These are phyloP conservation scores for Enteromius anoplus DNA, from an alignment of 2,797 vertebrate genomes.

Conservation along the genomic window DNA sequence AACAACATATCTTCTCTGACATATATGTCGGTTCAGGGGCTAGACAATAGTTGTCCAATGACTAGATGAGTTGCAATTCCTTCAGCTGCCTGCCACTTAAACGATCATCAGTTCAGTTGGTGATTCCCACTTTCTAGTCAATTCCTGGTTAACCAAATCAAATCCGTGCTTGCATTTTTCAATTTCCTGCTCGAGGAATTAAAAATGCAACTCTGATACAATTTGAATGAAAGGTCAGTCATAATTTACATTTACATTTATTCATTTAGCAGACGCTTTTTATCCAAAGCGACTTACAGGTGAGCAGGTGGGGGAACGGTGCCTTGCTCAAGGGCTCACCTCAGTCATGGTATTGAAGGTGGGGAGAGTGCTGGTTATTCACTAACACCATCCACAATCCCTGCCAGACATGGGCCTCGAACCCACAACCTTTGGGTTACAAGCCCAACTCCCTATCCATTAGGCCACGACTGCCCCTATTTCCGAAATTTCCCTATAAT, in stretches of 20 bases:
- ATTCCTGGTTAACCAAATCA: not conserved
- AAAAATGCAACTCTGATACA: not conserved
- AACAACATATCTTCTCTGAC: not conserved
- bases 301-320: too few relatives aligned
- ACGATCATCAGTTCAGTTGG: not conserved
- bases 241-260: not conserved
- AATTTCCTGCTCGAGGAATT: not conserved
- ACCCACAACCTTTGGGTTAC: too few relatives aligned
- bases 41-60: not conserved
- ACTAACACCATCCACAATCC: too few relatives aligned
- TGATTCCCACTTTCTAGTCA: not conserved
- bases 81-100: not conserved
- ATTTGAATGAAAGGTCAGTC: not conserved
- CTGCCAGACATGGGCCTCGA: too few relatives aligned
- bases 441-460: too few relatives aligned
- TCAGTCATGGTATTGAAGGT: too few relatives aligned
- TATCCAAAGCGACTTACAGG: too few relatives aligned
- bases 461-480: too few relatives aligned
- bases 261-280: too few relatives aligned
- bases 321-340: too few relatives aligned
- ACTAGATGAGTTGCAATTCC: not conserved
- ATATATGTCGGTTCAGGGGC: not conserved
- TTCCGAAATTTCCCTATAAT: too few relatives aligned
- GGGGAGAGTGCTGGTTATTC: too few relatives aligned
- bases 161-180: not conserved